phyloP scores from a whole-genome alignment of 2,797 vertebrate species.

The Tachyglossus aculeatus region DNA sequence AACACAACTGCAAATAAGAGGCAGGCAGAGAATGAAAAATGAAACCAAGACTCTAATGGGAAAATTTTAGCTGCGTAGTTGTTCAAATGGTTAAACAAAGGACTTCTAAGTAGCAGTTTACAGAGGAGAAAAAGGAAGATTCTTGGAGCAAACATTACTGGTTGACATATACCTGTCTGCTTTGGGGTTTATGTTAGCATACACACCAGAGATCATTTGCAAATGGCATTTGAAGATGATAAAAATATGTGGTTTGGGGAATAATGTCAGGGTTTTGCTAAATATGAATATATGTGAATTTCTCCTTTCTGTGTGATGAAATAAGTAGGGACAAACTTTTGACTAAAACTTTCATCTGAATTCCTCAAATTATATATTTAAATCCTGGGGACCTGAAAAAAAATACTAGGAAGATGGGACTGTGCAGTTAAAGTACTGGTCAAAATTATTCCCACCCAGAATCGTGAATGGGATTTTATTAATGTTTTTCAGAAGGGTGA shows the following conservation, averaged over 20 bases:
- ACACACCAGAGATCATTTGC: not conserved
- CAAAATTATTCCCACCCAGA: no score
- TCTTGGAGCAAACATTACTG: no score
- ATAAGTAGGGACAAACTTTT: not conserved
- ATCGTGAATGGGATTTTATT: not conserved
- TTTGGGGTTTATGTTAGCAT: not conserved
- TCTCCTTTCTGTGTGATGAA: not conserved
- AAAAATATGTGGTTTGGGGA: not conserved
- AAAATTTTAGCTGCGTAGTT: not conserved
- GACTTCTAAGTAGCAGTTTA: constrained; percentile 6
- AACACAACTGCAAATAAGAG: constrained; percentile 55
- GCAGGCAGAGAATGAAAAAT: constrained; percentile 44
- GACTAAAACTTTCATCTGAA: not conserved
- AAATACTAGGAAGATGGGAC: no score
- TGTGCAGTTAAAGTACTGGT: no score
- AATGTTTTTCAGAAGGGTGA: not conserved
- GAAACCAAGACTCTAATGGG: constrained; percentile 21
- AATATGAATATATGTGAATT: not conserved
- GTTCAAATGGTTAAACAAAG: constrained; percentile 7
- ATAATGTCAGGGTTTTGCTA: not conserved
- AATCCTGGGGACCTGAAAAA: no score
- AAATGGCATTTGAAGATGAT: accelerated
- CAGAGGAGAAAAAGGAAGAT: not conserved
- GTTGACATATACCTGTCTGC: no score
- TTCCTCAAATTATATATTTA: not conserved